Base-by-base conservation (phyloP, 2,888 invertebrate species). In the Scaeva pyrastri region DNA sequence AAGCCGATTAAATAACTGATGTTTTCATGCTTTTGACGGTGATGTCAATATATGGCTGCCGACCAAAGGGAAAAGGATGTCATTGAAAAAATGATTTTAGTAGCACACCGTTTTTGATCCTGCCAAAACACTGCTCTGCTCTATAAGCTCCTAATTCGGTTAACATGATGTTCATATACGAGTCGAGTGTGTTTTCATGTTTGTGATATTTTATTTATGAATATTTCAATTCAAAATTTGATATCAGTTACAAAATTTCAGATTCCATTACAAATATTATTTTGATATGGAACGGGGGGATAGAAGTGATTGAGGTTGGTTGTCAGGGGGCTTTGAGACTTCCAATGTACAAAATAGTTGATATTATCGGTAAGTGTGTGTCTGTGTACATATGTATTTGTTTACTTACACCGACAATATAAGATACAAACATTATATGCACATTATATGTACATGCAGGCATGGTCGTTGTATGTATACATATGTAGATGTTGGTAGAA, bases 51-150 rank as follows among this genome's bases (percentile, higher is more conserved):
- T 31, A 31, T 31, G 12, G 31, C 48, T 41, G 75, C 55, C 55
- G 43, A 58, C 39, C 3, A n/a, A 41, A 39, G 11, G 23, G 36
- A 64, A n/a, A 19, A 11, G 8, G 12, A 7, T 26, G 58, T 58
- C 43, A 52, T 43, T 71, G 77, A 64, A 64, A 77, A 66, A 82
- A 68, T 72, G 66, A 72, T 76, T 72, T 52, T 26, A 60, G 21
- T 19, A 26, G n/a, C 14, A 21, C 10, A 50, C 36, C 31, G 19
- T 11, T 62, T 62, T 19, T 5, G 19, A 6, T 26, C 41, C 8
- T 36, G 19, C 6, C 21, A 60, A 62, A 11, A 41, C 14, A 26
- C 43, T 39, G 21, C 14, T 39, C 19, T 8, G 8, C 16, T 23
- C 7, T 10, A 1, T 8, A 31, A 5, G 0, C 31, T 31, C 16